These are phyloP conservation scores for Salvelinus alpinus DNA, from an alignment of 2,113 vertebrate genomes.

Conservation along the genomic window DNA sequence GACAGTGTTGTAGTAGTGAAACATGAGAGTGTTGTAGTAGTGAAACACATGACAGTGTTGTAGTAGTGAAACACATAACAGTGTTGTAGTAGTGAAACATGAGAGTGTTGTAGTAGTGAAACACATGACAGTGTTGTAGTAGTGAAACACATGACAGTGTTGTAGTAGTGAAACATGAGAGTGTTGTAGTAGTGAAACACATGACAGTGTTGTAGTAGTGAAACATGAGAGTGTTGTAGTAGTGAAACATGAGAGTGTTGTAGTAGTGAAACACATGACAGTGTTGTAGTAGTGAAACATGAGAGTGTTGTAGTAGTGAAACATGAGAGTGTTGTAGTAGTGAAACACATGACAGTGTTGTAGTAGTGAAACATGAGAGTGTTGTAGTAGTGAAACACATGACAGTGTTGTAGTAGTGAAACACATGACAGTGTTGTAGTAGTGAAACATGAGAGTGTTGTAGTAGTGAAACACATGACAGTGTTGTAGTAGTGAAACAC, in stretches of 20 bases:
- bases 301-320: no score
- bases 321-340: background rate
- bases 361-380: background rate
- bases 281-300: no score
- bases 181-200: background rate
- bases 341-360: no score
- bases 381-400: background rate
- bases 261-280: no score
- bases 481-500: no score
- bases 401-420: background rate
- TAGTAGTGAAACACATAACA: no score
- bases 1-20: no score
- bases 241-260: background rate
- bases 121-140: background rate
- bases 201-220: background rate
- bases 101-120: background rate
- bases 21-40: background rate
- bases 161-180: background rate
- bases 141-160: background rate
- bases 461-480: no score
- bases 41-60: background rate
- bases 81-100: background rate
- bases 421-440: background rate
- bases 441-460: background rate
- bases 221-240: no score